phyloP scores from a whole-genome alignment of 2,797 vertebrate species.

The Acipenser ruthenus region DNA sequence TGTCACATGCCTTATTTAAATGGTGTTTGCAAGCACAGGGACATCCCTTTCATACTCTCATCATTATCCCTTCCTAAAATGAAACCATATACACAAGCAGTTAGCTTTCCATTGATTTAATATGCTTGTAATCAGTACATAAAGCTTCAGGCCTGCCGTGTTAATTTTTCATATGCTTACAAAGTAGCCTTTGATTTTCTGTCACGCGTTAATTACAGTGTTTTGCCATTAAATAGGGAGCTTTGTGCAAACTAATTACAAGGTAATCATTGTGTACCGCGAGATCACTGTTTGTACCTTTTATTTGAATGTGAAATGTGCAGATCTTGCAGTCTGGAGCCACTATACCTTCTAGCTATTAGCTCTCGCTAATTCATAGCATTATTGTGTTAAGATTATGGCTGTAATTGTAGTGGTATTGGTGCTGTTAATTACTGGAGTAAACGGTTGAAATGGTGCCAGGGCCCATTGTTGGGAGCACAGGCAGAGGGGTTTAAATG shows the following conservation, averaged over 20 bases:
- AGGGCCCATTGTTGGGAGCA: conserved; percentile 92
- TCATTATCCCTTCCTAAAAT: conserved; percentile 17
- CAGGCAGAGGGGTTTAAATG: conserved; percentile 88
- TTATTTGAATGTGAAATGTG: conserved; percentile 79
- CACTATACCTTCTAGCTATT: conserved; percentile 86
- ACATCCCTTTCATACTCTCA: conserved; percentile 16
- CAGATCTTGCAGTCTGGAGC: conserved; percentile 76
- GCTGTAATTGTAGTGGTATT: conserved; percentile 95
- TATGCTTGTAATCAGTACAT: conserved; percentile 82
- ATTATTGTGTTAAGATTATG: conserved; percentile 77
- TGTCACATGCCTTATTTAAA: no score
- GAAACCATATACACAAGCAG: conserved; percentile 43
- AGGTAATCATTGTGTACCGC: conserved; percentile 91
- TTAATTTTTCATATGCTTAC: conserved; percentile 94
- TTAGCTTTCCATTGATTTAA: conserved; percentile 79
- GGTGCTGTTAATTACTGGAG: conserved; percentile 97
- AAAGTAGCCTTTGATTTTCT: conserved; percentile 99
- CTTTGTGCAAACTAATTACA: conserved; percentile 99
- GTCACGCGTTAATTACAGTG: conserved; percentile 96
- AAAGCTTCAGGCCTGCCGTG: conserved; percentile 78
- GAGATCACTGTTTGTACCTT: conserved; percentile 83
- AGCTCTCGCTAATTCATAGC: conserved; percentile 87
- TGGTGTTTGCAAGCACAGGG: neutral
- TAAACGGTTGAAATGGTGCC: conserved; percentile 96
- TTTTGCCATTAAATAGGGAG: conserved; percentile 96